These are phyloP conservation scores for Cryptophagus acutangulus DNA, from an alignment of 2,888 invertebrate genomes.

Conservation along the genomic window DNA sequence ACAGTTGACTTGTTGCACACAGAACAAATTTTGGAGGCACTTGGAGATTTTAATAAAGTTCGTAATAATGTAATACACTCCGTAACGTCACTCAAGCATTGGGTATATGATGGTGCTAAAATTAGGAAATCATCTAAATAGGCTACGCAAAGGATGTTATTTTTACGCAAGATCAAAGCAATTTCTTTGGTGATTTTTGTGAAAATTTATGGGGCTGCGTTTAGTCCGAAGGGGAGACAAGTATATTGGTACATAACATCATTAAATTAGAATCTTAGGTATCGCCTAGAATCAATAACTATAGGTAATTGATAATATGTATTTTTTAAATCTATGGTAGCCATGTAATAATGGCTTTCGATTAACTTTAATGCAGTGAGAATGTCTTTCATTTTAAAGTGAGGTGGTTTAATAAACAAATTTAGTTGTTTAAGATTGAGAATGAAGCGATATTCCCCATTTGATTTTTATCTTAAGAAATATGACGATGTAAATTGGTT, in stretches of 20 bases:
- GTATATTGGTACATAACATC: neutral
- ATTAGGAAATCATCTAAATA: constrained; percentile 10
- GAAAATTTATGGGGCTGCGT: neutral
- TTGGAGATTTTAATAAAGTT: too few species aligned
- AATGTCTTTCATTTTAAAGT: neutral
- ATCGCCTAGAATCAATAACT: neutral
- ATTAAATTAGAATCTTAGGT: neutral
- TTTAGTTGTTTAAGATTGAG: neutral
- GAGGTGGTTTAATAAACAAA: neutral
- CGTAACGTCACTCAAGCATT: neutral
- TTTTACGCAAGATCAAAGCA: neutral
- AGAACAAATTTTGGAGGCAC: too few species aligned
- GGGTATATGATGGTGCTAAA: neutral
- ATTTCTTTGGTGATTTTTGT: neutral
- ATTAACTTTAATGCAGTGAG: neutral
- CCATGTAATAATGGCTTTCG: neutral
- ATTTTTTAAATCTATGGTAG: neutral
- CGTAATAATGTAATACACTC: neutral
- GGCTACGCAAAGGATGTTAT: neutral
- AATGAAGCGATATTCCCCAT: neutral
- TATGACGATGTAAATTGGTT: neutral
- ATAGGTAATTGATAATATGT: neutral
- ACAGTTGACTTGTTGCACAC: too few species aligned
- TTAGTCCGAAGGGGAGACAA: neutral
- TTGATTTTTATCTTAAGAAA: neutral